Evolutionary conservation across 2,888 invertebrate species (phyloP).

Genomic region (Caenorhabditis zanzibari): DNA sequence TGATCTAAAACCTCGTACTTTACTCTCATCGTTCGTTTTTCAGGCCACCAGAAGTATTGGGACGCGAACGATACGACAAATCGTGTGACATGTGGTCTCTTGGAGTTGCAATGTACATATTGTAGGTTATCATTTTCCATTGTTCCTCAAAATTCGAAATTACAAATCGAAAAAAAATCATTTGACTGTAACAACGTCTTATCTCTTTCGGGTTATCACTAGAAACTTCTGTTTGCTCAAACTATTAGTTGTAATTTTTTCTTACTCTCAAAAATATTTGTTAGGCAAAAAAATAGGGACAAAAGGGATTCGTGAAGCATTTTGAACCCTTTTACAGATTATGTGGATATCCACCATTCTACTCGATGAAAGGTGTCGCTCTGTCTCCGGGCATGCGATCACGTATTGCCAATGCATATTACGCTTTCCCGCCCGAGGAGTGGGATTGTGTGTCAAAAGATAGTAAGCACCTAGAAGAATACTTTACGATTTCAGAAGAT

Average conservation of each 20-base stretch:
- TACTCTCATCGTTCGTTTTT: slow-evolving; percentile 37
- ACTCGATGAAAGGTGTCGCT: slow-evolving; percentile 96
- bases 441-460: slow-evolving; percentile 95
- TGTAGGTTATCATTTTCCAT: slow-evolving; percentile 86
- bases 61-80: slow-evolving; percentile 98
- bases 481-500: slow-evolving; percentile 53
- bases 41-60: slow-evolving; percentile 91
- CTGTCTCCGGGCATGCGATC: slow-evolving; percentile 99
- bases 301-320: slow-evolving; percentile 42
- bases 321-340: slow-evolving; percentile 85
- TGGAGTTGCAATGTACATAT: slow-evolving; percentile 98
- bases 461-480: slow-evolving; percentile 85
- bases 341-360: slow-evolving; percentile 99
- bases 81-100: slow-evolving; percentile 99
- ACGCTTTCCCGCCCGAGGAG: slow-evolving; percentile 96
- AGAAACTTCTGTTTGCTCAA: slow-evolving; percentile 45
- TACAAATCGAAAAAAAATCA: neutral
- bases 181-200: slow-evolving; percentile 5
- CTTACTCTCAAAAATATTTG: slow-evolving; percentile 26
- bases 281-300: slow-evolving; percentile 8
- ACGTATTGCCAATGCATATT: slow-evolving; percentile 94
- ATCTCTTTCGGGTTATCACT: slow-evolving; percentile 30
- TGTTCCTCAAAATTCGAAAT: slow-evolving; percentile 15
- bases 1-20: neutral
- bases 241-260: slow-evolving; percentile 33